A percentile compares a stretch with the other conserved stretches of the same genome.
Conservation (phyloP, 2,113 vertebrate genomes). For the Lagopus muta region DNA sequence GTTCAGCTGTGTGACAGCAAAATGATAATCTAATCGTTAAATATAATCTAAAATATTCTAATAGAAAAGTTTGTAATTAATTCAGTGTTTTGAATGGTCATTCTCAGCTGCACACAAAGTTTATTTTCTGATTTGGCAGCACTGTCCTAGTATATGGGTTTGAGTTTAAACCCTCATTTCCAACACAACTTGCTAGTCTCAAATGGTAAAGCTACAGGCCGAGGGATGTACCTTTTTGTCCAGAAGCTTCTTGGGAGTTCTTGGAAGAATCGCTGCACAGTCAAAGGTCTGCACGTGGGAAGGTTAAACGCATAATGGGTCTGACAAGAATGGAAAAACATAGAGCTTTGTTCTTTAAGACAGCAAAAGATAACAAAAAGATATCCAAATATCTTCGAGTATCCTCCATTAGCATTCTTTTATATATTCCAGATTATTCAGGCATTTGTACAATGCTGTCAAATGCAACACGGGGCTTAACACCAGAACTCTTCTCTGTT, state of each 20-base stretch:
- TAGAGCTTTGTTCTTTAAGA: background rate
- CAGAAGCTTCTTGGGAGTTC: background rate
- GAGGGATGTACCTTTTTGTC: background rate
- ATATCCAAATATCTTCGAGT: background rate
- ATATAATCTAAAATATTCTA: background rate
- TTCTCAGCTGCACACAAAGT: background rate
- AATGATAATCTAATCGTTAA: background rate
- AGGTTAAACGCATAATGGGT: background rate
- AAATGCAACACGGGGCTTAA: background rate
- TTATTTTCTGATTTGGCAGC: background rate
- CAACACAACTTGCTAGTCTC: background rate
- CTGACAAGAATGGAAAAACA: background rate
- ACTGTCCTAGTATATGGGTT: background rate
- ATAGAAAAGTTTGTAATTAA: background rate
- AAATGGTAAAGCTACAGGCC: background rate
- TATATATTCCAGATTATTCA: background rate
- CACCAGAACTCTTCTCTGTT: background rate
- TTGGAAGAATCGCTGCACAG: background rate
- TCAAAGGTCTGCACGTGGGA: background rate
- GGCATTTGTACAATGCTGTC: background rate
- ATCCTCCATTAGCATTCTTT: background rate
- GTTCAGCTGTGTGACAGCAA: background rate
- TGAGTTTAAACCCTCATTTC: background rate
- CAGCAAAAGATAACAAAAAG: background rate
- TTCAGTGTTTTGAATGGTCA: background rate